Evolutionary conservation across 1,140 invertebrate species (phyloP), one percentile per base, ranked within the genome.

Genomic region (Aphelinus atriplicis): DNA sequence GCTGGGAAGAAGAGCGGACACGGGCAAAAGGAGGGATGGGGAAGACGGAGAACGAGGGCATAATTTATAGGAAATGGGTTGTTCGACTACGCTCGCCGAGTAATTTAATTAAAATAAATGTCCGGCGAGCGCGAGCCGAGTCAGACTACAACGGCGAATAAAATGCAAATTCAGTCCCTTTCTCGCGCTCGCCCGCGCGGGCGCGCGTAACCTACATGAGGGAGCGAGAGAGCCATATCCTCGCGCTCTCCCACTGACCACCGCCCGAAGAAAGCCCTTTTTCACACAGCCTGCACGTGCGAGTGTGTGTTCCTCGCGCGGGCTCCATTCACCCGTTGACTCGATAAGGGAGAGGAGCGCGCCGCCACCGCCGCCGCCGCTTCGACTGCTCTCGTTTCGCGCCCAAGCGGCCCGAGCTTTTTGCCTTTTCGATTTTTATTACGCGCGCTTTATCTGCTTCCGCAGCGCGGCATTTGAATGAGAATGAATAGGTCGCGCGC

Each of bases 101-200:
- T 88, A 88, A 88, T 88, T 88, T 88, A 88, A 88, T 88, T 88
- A 88, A 88, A 88, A 88, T 88, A 88, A 88, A 88, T 88, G 87
- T 88, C 85, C 86, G 82, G 82, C 78, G 79, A 71, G 42, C n/a
- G 45, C 56, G 51, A 77, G 80, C 76, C 80, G 74, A 47, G 81
- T 78, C 80, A 81, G 82, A 82, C 81, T 82, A 81, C 84, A 82
- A 79, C 82, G 83, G 80, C 84, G 84, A 87, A 88, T 87, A 88
- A 88, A 88, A 88, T 88, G 87, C 87, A 88, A 88, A 88, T 88
- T 88, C 85, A 87, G 85, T 86, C 85, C 85, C 84, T 88, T 86
- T 78, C 26, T 80, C 74, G 26, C 61, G 26, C 61, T 43, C 26
- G 61, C 61, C 61, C 61, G 4, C 42, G 61, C 42, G 51, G 4